phyloP scores from a whole-genome alignment of 2,113 vertebrate species.

The Lethenteron camtschaticum region DNA sequence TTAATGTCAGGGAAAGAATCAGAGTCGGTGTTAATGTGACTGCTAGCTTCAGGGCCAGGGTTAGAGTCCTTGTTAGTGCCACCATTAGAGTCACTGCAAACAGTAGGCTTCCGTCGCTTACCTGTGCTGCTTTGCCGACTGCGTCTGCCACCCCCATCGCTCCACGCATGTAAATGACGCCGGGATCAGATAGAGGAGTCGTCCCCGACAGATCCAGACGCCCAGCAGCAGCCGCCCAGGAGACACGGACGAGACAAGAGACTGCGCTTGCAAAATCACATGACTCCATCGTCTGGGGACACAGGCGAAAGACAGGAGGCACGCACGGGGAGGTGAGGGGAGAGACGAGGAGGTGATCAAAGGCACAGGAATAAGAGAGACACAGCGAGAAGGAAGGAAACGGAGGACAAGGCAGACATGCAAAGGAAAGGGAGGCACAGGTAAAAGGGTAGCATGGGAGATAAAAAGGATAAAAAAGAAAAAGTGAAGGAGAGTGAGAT shows the following conservation, averaged over 20 bases:
- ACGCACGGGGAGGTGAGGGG: constrained; percentile 4
- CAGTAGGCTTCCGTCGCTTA: constrained; percentile 13
- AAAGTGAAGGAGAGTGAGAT: too few relatives aligned
- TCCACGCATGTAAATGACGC: not conserved
- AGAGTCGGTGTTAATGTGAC: too few relatives aligned
- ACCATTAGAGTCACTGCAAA: too few relatives aligned
- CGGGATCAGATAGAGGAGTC: constrained; percentile 28
- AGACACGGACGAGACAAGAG: constrained; percentile 87
- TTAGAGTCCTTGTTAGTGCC: too few relatives aligned
- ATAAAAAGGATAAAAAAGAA: too few relatives aligned
- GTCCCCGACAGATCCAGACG: constrained; percentile 82
- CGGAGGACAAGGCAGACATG: too few relatives aligned
- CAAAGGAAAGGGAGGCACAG: too few relatives aligned
- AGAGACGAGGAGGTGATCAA: not conserved
- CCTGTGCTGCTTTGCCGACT: constrained; percentile 92
- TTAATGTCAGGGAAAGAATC: too few relatives aligned
- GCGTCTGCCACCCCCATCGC: constrained; percentile 38
- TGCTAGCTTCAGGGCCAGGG: too few relatives aligned
- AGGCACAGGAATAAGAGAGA: too few relatives aligned
- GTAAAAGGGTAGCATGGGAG: too few relatives aligned
- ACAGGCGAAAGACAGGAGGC: constrained; percentile 6
- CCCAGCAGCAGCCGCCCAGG: constrained; percentile 88
- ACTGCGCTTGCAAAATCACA: constrained; percentile 83
- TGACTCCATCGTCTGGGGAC: constrained; percentile 73
- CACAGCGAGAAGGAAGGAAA: too few relatives aligned